Percentiles rank a stretch among this genome's conserved stretches.
Conservation (phyloP, 2,888 invertebrate species). For the Agriopis aurantiaria region DNA sequence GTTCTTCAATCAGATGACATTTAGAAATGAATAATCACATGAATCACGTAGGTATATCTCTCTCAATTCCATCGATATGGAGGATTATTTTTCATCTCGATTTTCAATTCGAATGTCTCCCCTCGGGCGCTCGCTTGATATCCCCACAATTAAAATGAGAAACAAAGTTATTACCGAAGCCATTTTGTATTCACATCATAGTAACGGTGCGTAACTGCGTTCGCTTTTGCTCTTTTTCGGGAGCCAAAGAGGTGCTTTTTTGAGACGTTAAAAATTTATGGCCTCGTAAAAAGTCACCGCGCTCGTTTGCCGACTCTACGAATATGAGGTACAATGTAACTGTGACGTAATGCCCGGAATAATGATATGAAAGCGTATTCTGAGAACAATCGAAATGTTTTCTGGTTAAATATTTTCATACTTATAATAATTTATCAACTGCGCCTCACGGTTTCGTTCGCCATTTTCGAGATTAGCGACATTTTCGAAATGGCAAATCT, state of each 20-base stretch:
- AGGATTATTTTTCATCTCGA: slow-evolving; percentile 19
- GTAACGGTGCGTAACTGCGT: slow-evolving; percentile 56
- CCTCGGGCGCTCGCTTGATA: slow-evolving; percentile 16
- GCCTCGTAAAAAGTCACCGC: slow-evolving; percentile 76
- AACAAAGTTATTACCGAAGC: slow-evolving; percentile 31
- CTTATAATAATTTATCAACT: not conserved
- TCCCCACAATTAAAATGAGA: slow-evolving; percentile 29
- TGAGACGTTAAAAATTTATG: slow-evolving; percentile 81
- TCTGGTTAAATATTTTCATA: slow-evolving; percentile 3
- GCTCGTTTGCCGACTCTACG: slow-evolving; percentile 69
- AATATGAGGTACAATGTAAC: slow-evolving; percentile 71
- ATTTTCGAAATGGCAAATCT: too few species aligned
- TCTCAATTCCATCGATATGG: slow-evolving; percentile 19
- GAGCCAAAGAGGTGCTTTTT: slow-evolving; percentile 71
- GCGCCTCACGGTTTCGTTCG: not conserved
- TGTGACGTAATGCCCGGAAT: slow-evolving; percentile 53
- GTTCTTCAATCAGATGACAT: slow-evolving; percentile 7
- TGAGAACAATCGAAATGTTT: slow-evolving; percentile 14
- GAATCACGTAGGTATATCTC: slow-evolving; percentile 4
- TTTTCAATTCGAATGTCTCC: slow-evolving; percentile 17
- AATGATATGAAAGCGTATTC: slow-evolving; percentile 38
- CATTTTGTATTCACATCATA: slow-evolving; percentile 56
- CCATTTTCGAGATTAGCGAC: too few species aligned
- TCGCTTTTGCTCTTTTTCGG: slow-evolving; percentile 61
- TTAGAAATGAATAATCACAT: slow-evolving; percentile 12